Evolutionary conservation across 2,888 invertebrate species (phyloP).

Genomic region (Caenorhabditis macrosperma): DNA sequence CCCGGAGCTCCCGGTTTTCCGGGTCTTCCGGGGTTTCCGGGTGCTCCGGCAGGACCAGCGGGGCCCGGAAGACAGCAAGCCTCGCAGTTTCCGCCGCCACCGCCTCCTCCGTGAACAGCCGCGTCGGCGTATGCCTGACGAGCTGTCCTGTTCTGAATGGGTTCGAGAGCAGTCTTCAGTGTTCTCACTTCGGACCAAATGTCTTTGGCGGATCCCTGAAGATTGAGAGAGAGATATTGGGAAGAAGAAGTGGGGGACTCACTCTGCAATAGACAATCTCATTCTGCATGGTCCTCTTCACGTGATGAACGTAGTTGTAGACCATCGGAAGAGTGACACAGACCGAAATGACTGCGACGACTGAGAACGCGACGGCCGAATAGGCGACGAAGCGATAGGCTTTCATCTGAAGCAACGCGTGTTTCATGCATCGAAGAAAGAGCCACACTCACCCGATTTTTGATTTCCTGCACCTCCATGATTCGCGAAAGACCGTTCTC

Average conservation of each 20-base stretch:
- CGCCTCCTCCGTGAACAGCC: conserved; percentile 49
- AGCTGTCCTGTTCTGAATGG: conserved; percentile 58
- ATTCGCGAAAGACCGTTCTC: not conserved
- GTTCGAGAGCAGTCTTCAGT: conserved; percentile 50
- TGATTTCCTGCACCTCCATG: conserved; percentile 55
- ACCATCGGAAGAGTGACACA: conserved; percentile 78
- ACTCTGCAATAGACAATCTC: conserved; percentile 78
- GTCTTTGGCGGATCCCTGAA: conserved; percentile 68
- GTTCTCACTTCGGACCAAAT: conserved; percentile 70
- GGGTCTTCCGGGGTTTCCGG: conserved; percentile 71
- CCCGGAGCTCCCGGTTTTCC: conserved; percentile 70
- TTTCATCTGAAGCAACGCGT: conserved; percentile 50
- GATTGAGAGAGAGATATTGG: not conserved
- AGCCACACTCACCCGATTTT: conserved; percentile 40
- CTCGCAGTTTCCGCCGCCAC: conserved; percentile 46
- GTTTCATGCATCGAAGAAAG: not conserved
- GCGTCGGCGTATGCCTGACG: conserved; percentile 58
- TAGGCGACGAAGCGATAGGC: conserved; percentile 66
- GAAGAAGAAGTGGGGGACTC: conserved; percentile 4
- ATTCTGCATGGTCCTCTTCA: conserved; percentile 76
- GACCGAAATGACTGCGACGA: conserved; percentile 55
- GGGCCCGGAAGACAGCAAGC: conserved; percentile 64
- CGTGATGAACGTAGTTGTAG: conserved; percentile 78
- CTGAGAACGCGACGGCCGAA: conserved; percentile 63
- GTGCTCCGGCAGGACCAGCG: conserved; percentile 64